A percentile compares a stretch with the other conserved stretches of the same genome.
phyloP scores from a whole-genome alignment of 2,113 vertebrate species.

The Crocuta crocuta region DNA sequence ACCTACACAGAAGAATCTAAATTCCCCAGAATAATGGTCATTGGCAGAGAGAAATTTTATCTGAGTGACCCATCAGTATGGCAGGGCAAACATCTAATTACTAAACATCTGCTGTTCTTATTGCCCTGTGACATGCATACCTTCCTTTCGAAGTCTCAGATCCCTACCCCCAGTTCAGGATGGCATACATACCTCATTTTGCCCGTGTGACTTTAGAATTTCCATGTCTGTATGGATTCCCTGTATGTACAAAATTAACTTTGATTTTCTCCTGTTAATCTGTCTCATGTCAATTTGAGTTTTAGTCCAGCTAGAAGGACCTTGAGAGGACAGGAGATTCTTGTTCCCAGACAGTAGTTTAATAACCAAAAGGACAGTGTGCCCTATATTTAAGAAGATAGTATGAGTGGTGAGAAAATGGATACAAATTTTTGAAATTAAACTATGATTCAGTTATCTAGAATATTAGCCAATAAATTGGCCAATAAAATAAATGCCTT shows the following conservation, averaged over 20 bases:
- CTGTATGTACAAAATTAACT: background rate
- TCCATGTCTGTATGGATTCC: background rate
- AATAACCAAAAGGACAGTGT: background rate
- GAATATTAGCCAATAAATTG: conserved; percentile 28
- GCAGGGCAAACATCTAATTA: background rate
- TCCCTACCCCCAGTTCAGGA: background rate
- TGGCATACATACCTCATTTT: background rate
- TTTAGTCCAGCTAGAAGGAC: background rate
- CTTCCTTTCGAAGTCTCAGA: background rate
- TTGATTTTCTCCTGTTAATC: background rate
- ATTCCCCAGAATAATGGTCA: background rate
- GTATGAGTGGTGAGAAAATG: background rate
- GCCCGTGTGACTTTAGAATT: background rate
- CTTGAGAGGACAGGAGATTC: background rate
- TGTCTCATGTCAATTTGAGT: background rate
- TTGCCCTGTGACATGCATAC: background rate
- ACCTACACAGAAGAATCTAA: background rate
- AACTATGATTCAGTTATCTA: conserved; percentile 37
- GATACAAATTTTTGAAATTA: background rate
- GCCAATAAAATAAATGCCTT: too few species aligned
- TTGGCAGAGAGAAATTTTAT: background rate
- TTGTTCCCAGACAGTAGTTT: background rate
- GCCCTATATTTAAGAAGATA: background rate
- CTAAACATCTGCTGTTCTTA: background rate
- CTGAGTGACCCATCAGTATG: background rate